Evolutionary conservation across 2,888 invertebrate species (phyloP).

Genomic region (Acleris holmiana): DNA sequence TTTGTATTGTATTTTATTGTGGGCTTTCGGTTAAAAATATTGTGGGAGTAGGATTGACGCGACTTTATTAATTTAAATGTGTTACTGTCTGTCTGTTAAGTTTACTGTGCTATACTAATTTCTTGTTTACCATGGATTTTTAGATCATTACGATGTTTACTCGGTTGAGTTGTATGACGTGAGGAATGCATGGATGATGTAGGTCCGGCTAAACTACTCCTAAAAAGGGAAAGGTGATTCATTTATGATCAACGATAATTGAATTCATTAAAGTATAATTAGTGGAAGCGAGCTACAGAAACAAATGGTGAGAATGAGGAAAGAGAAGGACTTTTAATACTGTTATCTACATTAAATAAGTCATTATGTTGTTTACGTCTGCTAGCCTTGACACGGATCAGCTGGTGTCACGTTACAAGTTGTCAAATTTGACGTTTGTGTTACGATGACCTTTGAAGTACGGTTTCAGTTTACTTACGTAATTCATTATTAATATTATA

Average conservation of each 20-base stretch:
- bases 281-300: no score
- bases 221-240: no score
- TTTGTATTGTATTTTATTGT: no score
- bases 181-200: conserved; percentile 17
- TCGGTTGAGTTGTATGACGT: conserved; percentile 16
- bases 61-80: not conserved
- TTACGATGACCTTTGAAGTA: conserved; percentile 12
- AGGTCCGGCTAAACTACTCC: not conserved
- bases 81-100: conserved; percentile 8
- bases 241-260: no score
- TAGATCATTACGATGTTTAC: conserved; percentile 31
- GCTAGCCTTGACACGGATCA: conserved; percentile 32
- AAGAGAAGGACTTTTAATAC: no score
- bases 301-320: no score
- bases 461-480: conserved; percentile 1
- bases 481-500: no score
- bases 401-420: conserved; percentile 23
- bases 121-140: conserved; percentile 39
- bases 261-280: no score
- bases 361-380: conserved; percentile 25
- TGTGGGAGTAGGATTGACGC: no score
- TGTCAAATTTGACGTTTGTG: conserved; percentile 24
- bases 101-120: conserved; percentile 9
- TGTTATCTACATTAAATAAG: not conserved
- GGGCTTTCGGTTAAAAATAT: no score